These are phyloP conservation scores for Tromatobia lineatoria DNA, from an alignment of 2,888 invertebrate genomes.

Conservation along the genomic window DNA sequence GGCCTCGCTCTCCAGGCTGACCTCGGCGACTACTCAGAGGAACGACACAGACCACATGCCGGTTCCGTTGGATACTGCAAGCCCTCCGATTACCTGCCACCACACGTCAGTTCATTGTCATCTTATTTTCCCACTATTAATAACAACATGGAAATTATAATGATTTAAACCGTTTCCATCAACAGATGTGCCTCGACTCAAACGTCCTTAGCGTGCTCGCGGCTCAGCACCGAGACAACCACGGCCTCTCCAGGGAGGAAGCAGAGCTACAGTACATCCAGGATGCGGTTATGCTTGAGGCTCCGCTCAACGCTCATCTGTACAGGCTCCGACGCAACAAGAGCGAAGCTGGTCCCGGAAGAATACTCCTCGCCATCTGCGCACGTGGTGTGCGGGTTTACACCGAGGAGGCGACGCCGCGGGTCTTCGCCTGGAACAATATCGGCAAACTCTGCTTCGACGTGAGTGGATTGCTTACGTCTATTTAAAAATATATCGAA, in stretches of 20 bases:
- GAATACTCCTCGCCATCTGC: constrained; percentile 96
- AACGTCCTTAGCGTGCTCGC: constrained; percentile 82
- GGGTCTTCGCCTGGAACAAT: constrained; percentile 96
- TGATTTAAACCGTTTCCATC: constrained; percentile 44
- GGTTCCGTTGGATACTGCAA: constrained; percentile 89
- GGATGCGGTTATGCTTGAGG: constrained; percentile 93
- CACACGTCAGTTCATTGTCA: constrained; percentile 86
- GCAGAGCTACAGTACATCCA: constrained; percentile 96
- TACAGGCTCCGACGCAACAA: constrained; percentile 93
- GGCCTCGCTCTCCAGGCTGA: constrained; percentile 97
- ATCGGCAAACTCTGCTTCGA: constrained; percentile 98
- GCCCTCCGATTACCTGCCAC: constrained; percentile 94
- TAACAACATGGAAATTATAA: constrained; percentile 7
- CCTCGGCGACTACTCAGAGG: constrained; percentile 92
- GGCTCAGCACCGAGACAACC: constrained; percentile 91
- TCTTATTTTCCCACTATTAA: not conserved
- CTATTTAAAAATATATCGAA: not conserved
- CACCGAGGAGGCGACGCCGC: constrained; percentile 88
- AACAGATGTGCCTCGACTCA: constrained; percentile 84
- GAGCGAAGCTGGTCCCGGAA: constrained; percentile 91
- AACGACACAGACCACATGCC: constrained; percentile 82
- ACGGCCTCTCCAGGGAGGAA: constrained; percentile 91
- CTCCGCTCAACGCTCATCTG: constrained; percentile 96
- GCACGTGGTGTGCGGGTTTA: constrained; percentile 96
- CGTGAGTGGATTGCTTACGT: constrained; percentile 84